Base-by-base conservation (phyloP, 2,888 invertebrate genomes). In the Melinaea marsaeus region DNA sequence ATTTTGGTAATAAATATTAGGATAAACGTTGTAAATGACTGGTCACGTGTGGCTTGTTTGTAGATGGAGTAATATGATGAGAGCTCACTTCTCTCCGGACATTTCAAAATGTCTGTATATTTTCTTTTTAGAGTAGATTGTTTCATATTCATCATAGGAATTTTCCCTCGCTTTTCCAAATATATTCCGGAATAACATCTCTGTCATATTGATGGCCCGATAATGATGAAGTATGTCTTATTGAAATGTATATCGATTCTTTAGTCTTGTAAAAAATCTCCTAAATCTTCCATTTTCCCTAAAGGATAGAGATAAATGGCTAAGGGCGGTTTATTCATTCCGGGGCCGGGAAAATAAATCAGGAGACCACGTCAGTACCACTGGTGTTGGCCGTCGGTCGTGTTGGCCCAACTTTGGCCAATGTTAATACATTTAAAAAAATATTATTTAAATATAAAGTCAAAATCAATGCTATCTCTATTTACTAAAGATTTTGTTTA, bases 221-320 rank as follows among this genome's bases (percentile, higher is more conserved):
- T 61, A 63, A 63, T 63, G 61, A 65, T 61, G 51, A 59, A 58
- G 60, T 63, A 62, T 60, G 22, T 62, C 60, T 62, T 63, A 66
- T 70, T 62, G 65, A 66, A 64, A 64, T 64, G 55, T 66, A 66
- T 58, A 48, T 37, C 58, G 58, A 42, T 48, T 74, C 78, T 75
- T 75, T 75, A 54, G 59, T 65, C 63, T 67, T 67, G 67, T 63
- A 62, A 69, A 80, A 80, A 79, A 77, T 71, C 78, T 74, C 79
- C 78, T 86, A 87, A 87, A 86, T 86, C 84, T 84, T 74, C 72
- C 83, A 81, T 86, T 88, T 85, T 83, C 82, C 80, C 83, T 80
- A 84, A 82, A 84, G 84, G 84, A 86, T 85, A 79, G 79, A 88
- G 86, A 89, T 83, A 86, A 88, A 89, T 88, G 82, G 83, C 71